Evolutionary conservation across 2,797 vertebrate species (phyloP).

Genomic region (Nasua narica): DNA sequence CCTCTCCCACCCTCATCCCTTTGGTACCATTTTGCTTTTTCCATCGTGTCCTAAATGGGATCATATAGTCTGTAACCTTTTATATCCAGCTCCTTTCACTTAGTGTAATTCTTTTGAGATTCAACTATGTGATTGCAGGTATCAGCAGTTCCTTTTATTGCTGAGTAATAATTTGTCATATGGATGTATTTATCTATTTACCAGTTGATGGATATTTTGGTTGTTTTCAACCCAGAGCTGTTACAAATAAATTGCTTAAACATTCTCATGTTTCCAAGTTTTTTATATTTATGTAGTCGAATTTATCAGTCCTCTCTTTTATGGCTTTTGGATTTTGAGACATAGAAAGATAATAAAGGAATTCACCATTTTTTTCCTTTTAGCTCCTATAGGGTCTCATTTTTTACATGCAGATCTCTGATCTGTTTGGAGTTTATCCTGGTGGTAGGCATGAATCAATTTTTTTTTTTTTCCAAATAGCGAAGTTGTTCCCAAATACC

Average conservation of each 20-base stretch:
- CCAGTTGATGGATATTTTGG: not conserved
- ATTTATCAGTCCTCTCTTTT: not conserved
- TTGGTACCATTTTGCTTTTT: not conserved
- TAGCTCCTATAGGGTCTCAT: not conserved
- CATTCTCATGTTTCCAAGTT: not conserved
- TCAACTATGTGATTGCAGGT: not conserved
- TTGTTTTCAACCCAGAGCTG: not conserved
- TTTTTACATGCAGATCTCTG: not conserved
- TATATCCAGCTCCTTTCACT: not conserved
- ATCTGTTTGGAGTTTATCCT: not conserved
- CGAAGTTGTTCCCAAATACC: not conserved
- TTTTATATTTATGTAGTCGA: not conserved
- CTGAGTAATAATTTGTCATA: not conserved
- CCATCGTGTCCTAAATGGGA: not conserved
- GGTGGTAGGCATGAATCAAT: not conserved
- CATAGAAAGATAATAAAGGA: not conserved
- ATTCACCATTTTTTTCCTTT: not conserved
- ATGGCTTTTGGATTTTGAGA: not conserved
- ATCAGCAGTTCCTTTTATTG: not conserved
- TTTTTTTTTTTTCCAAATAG: not conserved
- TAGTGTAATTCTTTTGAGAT: not conserved
- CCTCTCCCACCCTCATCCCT: not conserved
- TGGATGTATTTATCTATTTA: not conserved
- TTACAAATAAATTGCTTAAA: conserved; percentile 9
- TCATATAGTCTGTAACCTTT: not conserved